Evolutionary conservation across 2,797 vertebrate species (phyloP).

Genomic region (Champsocephalus gunnari): DNA sequence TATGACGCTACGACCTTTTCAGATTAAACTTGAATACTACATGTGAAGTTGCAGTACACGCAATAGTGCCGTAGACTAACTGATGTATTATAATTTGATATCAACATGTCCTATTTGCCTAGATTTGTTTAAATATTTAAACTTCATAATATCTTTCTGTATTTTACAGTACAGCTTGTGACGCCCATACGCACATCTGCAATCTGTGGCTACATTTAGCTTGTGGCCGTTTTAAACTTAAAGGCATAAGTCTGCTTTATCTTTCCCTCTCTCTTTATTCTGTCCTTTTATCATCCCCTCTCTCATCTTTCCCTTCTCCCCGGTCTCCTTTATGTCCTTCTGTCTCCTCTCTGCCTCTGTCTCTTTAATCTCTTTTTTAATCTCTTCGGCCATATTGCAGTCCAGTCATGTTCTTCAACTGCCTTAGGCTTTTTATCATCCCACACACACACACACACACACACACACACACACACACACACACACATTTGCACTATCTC

Average conservation of each 20-base stretch:
- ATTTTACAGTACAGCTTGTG: background rate
- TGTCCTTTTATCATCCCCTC: background rate
- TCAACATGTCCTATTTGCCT: slow-evolving; percentile 9
- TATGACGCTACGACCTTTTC: background rate
- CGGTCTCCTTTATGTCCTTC: background rate
- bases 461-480: too few relatives aligned
- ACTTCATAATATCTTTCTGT: background rate
- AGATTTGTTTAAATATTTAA: slow-evolving; percentile 19
- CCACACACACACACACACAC: slow-evolving; percentile 4
- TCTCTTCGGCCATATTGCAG: slow-evolving; percentile 24
- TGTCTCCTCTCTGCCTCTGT: slow-evolving; percentile 7
- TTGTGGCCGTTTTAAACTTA: slow-evolving; percentile 35
- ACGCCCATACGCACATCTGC: background rate
- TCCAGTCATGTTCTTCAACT: slow-evolving; percentile 27
- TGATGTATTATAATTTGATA: background rate
- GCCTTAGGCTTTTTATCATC: slow-evolving; percentile 36
- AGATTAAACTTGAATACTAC: background rate
- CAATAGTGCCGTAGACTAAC: background rate
- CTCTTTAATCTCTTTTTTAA: slow-evolving; percentile 32
- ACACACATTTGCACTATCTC: slow-evolving; percentile 7
- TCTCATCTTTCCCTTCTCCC: background rate
- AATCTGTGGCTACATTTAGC: slow-evolving; percentile 7
- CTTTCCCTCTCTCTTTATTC: background rate
- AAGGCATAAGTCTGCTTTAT: slow-evolving; percentile 28
- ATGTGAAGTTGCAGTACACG: background rate